Conservation (phyloP, 2,113 vertebrate species). For the Coryphaenoides rupestris region DNA sequence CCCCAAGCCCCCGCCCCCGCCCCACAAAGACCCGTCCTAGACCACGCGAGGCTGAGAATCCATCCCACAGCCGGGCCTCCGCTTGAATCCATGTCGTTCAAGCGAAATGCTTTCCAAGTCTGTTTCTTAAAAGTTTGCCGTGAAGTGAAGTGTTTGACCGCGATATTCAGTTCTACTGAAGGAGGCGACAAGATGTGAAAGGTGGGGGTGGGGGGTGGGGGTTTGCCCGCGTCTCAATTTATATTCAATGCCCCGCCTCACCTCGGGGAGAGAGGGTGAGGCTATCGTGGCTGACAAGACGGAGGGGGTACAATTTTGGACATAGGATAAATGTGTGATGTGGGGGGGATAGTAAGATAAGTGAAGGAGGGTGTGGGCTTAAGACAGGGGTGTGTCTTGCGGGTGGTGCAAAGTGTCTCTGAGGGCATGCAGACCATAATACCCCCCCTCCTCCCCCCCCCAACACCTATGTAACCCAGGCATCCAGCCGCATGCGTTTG, state of each 20-base stretch:
- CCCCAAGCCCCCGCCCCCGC: background rate
- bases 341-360: no score
- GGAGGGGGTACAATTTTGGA: conserved; percentile 25
- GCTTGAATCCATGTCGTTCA: conserved; percentile 28
- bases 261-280: no score
- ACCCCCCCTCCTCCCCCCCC: fast-evolving
- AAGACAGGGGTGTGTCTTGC: conserved; percentile 15
- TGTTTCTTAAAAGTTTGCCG: conserved; percentile 32
- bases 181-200: conserved; percentile 29
- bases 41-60: no score
- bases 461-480: conserved; percentile 93
- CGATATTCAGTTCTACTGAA: conserved; percentile 33
- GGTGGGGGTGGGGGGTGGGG: conserved; percentile 20
- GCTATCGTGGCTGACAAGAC: conserved; percentile 2
- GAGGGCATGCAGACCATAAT: conserved; percentile 3
- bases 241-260: conserved; percentile 15
- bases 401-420: conserved; percentile 38
- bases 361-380: no score
- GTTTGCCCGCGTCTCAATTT: conserved; percentile 26
- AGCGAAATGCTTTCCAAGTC: conserved; percentile 28
- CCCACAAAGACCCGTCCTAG: no score
- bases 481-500: conserved; percentile 92
- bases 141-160: conserved; percentile 14
- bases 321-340: conserved; percentile 47
- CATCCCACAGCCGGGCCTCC: background rate